Percentiles rank a stretch among this genome's conserved stretches.
Evolutionary conservation across 92 coral and sea anemone genomes (phyloP).

Genomic region (Galaxea fascicularis): DNA sequence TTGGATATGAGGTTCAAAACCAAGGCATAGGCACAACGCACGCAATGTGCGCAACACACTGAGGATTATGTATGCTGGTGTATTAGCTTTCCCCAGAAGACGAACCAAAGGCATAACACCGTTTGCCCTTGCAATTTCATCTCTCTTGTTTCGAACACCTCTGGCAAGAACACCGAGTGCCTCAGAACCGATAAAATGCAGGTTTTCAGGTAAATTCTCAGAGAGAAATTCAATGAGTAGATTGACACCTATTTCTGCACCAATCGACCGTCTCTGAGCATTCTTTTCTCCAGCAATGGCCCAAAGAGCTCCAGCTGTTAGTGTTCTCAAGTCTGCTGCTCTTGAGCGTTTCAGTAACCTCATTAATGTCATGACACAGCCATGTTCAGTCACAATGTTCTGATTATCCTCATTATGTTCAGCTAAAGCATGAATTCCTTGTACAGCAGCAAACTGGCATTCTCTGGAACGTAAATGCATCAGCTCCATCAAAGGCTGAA

Average conservation of each 20-base stretch:
- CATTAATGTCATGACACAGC: slow-evolving; percentile 95
- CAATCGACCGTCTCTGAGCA: slow-evolving; percentile 79
- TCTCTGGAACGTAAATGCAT: slow-evolving; percentile 80
- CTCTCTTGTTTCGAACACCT: slow-evolving; percentile 88
- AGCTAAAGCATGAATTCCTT: slow-evolving; percentile 85
- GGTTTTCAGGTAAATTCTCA: slow-evolving; percentile 79
- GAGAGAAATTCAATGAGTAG: slow-evolving; percentile 91
- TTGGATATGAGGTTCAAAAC: slow-evolving; percentile 86
- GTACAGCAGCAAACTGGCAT: slow-evolving; percentile 93
- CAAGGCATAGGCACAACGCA: slow-evolving; percentile 83
- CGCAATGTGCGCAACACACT: slow-evolving; percentile 91
- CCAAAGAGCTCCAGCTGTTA: slow-evolving; percentile 96
- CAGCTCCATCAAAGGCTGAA: slow-evolving; percentile 82
- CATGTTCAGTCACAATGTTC: slow-evolving; percentile 82
- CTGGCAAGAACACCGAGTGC: slow-evolving; percentile 93
- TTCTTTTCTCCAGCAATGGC: slow-evolving; percentile 95
- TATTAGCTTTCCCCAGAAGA: slow-evolving; percentile 76
- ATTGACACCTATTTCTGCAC: slow-evolving; percentile 88
- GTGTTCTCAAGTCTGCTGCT: slow-evolving; percentile 77
- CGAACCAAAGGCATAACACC: slow-evolving; percentile 95
- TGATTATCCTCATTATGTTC: slow-evolving; percentile 87
- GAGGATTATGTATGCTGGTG: slow-evolving; percentile 84
- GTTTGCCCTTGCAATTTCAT: slow-evolving; percentile 87
- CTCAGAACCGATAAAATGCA: slow-evolving; percentile 95
- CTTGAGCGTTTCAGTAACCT: slow-evolving; percentile 87